Evolutionary conservation across 2,113 vertebrate species (phyloP).

Genomic region (Apodemus sylvaticus): DNA sequence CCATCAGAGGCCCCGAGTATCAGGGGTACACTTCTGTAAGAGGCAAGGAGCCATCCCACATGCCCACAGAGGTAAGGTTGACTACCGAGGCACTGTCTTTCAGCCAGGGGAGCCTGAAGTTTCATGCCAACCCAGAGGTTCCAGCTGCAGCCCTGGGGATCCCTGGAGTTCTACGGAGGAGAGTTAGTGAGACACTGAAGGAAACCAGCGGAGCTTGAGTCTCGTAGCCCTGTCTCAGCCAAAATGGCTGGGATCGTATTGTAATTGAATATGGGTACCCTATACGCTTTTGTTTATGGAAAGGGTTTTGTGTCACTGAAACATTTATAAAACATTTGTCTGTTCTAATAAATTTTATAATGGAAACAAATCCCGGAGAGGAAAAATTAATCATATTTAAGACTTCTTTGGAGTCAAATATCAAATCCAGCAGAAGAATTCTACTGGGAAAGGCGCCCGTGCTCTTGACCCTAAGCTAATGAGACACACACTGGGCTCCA

Average conservation of each 20-base stretch:
- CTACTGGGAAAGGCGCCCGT: background rate
- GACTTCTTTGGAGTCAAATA: slow-evolving; percentile 48
- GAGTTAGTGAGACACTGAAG: background rate
- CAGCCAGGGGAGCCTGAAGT: background rate
- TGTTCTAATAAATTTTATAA: slow-evolving; percentile 43
- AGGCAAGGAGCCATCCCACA: background rate
- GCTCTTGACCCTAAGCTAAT: background rate
- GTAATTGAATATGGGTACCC: background rate
- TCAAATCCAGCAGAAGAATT: slow-evolving; percentile 54
- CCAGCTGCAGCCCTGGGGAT: background rate
- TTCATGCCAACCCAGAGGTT: background rate
- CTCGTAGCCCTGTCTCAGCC: no score
- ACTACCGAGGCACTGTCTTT: background rate
- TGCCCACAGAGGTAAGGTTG: background rate
- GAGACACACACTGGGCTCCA: background rate
- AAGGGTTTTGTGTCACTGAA: background rate
- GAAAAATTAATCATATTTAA: slow-evolving; percentile 52
- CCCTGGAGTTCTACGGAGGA: background rate
- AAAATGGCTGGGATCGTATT: background rate
- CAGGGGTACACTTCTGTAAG: background rate
- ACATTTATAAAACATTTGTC: slow-evolving; percentile 52
- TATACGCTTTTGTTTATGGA: slow-evolving; percentile 30
- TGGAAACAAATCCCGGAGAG: slow-evolving; percentile 34
- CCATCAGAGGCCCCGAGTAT: no score
- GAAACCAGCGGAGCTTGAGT: background rate